Evolutionary conservation across 2,888 invertebrate species (phyloP).

Genomic region (Calephelis perditalis): DNA sequence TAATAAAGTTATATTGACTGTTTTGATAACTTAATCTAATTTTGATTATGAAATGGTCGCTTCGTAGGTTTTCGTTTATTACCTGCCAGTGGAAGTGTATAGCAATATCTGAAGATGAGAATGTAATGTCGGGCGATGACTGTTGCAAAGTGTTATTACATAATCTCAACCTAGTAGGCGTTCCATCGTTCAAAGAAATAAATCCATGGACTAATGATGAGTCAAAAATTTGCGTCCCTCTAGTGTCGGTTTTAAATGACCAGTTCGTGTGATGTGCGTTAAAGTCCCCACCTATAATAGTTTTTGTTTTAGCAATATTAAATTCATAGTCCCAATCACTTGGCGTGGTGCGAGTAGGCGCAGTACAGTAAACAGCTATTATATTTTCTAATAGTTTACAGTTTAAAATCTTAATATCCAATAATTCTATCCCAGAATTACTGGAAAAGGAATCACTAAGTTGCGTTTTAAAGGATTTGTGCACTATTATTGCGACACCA

Average conservation of each 20-base stretch:
- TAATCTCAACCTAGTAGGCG: conserved; percentile 25
- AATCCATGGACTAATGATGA: conserved; percentile 22
- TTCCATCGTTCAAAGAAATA: conserved; percentile 26
- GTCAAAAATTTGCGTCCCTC: conserved; percentile 31
- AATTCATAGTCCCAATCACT: conserved; percentile 32
- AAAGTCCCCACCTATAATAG: conserved; percentile 31
- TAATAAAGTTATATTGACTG: not conserved
- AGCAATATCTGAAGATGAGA: conserved; percentile 24
- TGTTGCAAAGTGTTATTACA: conserved; percentile 27
- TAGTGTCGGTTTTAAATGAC: conserved; percentile 26
- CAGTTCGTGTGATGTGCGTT: conserved; percentile 29
- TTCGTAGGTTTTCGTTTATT: conserved; percentile 27
- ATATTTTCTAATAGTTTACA: conserved; percentile 28
- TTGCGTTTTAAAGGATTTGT: not conserved
- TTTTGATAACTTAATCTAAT: not conserved
- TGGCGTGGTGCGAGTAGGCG: conserved; percentile 18
- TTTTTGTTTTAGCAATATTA: conserved; percentile 16
- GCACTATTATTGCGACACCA: not conserved
- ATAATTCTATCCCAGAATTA: not conserved
- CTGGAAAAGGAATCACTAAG: not conserved
- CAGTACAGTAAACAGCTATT: conserved; percentile 31
- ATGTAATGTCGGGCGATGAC: conserved; percentile 30
- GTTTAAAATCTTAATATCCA: conserved; percentile 28
- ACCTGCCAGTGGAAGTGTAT: conserved; percentile 24
- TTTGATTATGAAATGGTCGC: conserved; percentile 28